A percentile compares a stretch with the other conserved stretches of the same genome.
Conservation (phyloP, 2,888 invertebrate genomes). For the Leucophenga montana region DNA sequence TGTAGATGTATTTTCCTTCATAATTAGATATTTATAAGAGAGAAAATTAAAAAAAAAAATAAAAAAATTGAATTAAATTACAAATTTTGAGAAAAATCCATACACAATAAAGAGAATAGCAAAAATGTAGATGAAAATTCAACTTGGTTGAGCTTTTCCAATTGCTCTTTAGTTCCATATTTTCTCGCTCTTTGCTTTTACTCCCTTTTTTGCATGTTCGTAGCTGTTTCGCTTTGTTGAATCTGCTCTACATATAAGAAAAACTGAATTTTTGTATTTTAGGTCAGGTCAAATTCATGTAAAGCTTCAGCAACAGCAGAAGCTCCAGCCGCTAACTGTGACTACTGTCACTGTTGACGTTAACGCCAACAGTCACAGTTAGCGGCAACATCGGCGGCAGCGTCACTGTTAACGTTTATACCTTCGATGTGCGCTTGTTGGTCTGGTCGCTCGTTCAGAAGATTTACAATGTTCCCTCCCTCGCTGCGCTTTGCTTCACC, state of each 20-base stretch:
- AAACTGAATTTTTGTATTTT: constrained; percentile 68
- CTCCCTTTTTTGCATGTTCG: not conserved
- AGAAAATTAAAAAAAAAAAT: too few species aligned
- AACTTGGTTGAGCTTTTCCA: not conserved
- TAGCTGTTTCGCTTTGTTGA: constrained; percentile 44
- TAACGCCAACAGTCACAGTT: not conserved
- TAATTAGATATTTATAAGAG: too few species aligned
- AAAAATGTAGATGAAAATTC: too few species aligned
- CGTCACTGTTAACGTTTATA: constrained; percentile 19
- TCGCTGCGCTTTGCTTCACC: constrained; percentile 32
- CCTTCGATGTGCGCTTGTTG: constrained; percentile 8
- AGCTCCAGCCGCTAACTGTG: constrained; percentile 21
- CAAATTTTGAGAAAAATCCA: too few species aligned
- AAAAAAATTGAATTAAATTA: too few species aligned
- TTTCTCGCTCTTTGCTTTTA: constrained; percentile 8
- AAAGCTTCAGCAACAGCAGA: constrained; percentile 26
- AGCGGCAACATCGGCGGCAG: constrained; percentile 7
- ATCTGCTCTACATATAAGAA: constrained; percentile 55
- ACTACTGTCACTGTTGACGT: not conserved
- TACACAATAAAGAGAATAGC: too few species aligned
- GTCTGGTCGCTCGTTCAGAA: not conserved
- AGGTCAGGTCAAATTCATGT: constrained; percentile 72
- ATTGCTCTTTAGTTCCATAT: not conserved
- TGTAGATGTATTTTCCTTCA: too few species aligned
- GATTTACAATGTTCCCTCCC: constrained; percentile 7